Base-by-base conservation (phyloP, 92 coral and sea anemone species). In the Nematostella vectensis region DNA sequence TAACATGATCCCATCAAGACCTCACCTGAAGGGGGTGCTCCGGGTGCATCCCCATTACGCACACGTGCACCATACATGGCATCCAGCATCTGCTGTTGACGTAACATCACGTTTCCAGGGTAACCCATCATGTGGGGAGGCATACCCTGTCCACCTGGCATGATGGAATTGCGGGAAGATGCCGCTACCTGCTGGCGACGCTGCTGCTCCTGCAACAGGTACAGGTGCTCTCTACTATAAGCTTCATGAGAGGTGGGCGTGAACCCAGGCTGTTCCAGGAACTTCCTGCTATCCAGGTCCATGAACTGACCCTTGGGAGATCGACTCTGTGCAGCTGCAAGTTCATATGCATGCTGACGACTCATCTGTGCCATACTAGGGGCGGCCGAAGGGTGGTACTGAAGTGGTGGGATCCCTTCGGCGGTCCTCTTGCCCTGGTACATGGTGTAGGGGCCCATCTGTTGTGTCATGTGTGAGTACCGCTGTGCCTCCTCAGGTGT, bases 21-120 rank as follows among this genome's bases (percentile, higher is more conserved):
- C n/a, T n/a, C n/a, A n/a, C n/a, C n/a, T n/a, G n/a, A n/a, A 15
- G 79, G 57, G 39, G 62, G 61, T 43, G 64, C 73, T 47, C 81
- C 63, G 0, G 80, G 75, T 51, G 57, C 80, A 47, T 85, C 81
- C 48, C 95, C 95, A 61, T 85, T 85, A 23, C 88, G 75, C 95
- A 85, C 76, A 31, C 83, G 95, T 68, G 82, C 78, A 10, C 80
- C 79, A 39, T 85, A 85, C 24, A 87, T 87, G 12, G 95, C 95
- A 45, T 80, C 82, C 47, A 85, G 70, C 29, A 75, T 25, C 58
- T 85, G 88, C 28, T 85, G 95, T 50, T 85, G 95, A 53, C 88
- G 83, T 31, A 85, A 55, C 88, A 85, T 85, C 71, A 54, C 30
- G 55, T 66, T 54, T 58, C 79, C 77, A 23, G 82, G 72, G 47